Conservation (phyloP, 2,797 vertebrate genomes). For the Notoglanidium macrostoma region DNA sequence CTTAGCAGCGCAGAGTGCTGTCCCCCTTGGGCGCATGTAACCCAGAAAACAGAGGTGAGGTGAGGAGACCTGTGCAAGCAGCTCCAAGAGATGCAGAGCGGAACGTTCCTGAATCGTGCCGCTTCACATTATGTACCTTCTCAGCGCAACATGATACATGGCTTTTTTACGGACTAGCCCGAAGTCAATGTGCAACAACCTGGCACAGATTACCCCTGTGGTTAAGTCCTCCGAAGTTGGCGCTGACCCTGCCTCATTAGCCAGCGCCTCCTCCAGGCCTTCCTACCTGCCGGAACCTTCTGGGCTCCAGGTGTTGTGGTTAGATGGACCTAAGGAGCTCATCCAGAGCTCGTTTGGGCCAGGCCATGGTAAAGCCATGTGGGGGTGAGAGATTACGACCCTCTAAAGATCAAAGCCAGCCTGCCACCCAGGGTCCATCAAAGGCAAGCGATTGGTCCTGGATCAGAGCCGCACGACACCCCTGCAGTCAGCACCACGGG, state of each 20-base stretch:
- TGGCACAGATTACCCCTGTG: slow-evolving; percentile 36
- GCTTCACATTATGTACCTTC: slow-evolving; percentile 23
- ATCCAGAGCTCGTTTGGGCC: slow-evolving; percentile 64
- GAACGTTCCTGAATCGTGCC: slow-evolving; percentile 63
- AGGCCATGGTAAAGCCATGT: slow-evolving; percentile 57
- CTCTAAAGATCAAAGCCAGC: slow-evolving; percentile 81
- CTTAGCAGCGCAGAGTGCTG: slow-evolving; percentile 63
- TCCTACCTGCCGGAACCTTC: slow-evolving; percentile 70
- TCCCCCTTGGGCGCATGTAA: slow-evolving; percentile 64
- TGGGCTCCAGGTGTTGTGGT: slow-evolving; percentile 76
- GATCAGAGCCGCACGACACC: slow-evolving; percentile 61
- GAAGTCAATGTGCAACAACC: slow-evolving; percentile 34
- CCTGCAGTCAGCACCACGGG: slow-evolving; percentile 51
- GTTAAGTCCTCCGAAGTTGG: slow-evolving; percentile 37
- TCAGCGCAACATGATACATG: slow-evolving; percentile 10
- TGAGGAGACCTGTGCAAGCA: slow-evolving; percentile 68
- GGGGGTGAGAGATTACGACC: slow-evolving; percentile 78
- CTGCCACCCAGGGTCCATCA: slow-evolving; percentile 72
- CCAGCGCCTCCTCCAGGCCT: slow-evolving; percentile 47
- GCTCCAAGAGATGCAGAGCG: slow-evolving; percentile 61
- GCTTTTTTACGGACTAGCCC: slow-evolving; percentile 41
- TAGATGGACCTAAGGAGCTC: slow-evolving; percentile 71
- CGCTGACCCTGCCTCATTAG: slow-evolving; percentile 54
- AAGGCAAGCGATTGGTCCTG: slow-evolving; percentile 74
- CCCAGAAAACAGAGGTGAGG: slow-evolving; percentile 70